Evolutionary conservation across 2,888 invertebrate genomes (phyloP), one percentile per base, ranked within the genome.

Genomic region (Apotomis turbidana): DNA sequence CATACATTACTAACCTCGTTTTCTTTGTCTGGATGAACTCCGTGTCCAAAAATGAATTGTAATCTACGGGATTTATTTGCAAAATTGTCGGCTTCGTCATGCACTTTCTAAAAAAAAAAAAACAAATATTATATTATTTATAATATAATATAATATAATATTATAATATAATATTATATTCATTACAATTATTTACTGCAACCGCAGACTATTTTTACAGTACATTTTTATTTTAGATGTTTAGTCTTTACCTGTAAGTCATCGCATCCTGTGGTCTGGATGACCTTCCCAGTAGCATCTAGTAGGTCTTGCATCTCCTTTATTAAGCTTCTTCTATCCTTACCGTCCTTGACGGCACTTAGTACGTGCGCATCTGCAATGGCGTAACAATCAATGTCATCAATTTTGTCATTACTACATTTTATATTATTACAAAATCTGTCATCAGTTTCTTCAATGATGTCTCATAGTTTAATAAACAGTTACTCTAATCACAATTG

Each of bases 231-330:
- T 27, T 36, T 57, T 13, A 8, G 38, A 12, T 3, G 36, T 4
- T 12, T 57, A 9, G 9, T 36, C 55, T 46, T 79, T 81, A 96
- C 96, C 91, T 97, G 96, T 86, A 96, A 96, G 74, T 96, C 96
- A 82, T 97, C 97, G 0, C 98, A 97, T 83, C 98, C 98, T 1
- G 98, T 97, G 5, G 98, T 97, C 79, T 96, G 96, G 58, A 99
- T 95, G 68, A 99, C 94, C 85, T 97, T 97, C 73, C 97, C 97
- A 87, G 97, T 97, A 1, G 98, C 98, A 49, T 95, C 96, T 84
- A 98, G 98, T 12, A 99, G 94, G 79, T 96, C 95, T 69, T 97
- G 94, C 0, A 99, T 96, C 3, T 99, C 98, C 73, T 97, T 97
- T 76, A 98, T 86, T 51, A 99, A 90, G 78, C 96, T 97, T 2